Percentiles rank a stretch among this genome's conserved stretches.
Evolutionary conservation across 2,113 vertebrate genomes (phyloP).

Genomic region (Quiscalus mexicanus): DNA sequence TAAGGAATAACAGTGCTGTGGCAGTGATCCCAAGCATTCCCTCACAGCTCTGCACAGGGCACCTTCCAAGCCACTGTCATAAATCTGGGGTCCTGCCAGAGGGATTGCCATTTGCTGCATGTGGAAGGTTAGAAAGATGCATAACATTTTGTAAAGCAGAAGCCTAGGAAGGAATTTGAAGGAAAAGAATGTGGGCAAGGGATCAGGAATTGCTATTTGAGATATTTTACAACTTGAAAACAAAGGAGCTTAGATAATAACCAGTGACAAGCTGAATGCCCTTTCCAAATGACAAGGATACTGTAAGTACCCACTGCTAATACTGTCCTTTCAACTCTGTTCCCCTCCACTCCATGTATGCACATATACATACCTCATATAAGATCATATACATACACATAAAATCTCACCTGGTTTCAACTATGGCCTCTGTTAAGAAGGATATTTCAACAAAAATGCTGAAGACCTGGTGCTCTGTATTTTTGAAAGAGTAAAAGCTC

Average conservation of each 20-base stretch:
- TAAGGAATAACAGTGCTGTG: neutral
- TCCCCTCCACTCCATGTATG: rapidly evolving
- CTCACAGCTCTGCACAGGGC: rapidly evolving
- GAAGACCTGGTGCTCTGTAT: neutral
- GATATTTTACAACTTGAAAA: neutral
- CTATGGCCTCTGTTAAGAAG: neutral
- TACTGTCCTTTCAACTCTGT: neutral
- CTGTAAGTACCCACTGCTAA: neutral
- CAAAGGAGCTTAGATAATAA: neutral
- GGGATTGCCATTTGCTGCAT: neutral
- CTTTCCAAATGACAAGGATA: neutral
- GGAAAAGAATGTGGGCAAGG: neutral
- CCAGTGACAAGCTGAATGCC: neutral
- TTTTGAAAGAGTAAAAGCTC: neutral
- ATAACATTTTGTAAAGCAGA: neutral
- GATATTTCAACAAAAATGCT: neutral
- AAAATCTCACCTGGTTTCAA: neutral
- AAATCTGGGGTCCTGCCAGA: neutral
- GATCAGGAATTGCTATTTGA: neutral
- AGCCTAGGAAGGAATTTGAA: neutral
- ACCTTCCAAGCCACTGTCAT: neutral
- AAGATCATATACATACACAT: neutral
- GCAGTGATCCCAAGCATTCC: neutral
- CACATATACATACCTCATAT: neutral
- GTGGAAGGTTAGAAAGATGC: neutral